Conservation (phyloP, 2,113 vertebrate genomes). For the Nycticebus coucang region DNA sequence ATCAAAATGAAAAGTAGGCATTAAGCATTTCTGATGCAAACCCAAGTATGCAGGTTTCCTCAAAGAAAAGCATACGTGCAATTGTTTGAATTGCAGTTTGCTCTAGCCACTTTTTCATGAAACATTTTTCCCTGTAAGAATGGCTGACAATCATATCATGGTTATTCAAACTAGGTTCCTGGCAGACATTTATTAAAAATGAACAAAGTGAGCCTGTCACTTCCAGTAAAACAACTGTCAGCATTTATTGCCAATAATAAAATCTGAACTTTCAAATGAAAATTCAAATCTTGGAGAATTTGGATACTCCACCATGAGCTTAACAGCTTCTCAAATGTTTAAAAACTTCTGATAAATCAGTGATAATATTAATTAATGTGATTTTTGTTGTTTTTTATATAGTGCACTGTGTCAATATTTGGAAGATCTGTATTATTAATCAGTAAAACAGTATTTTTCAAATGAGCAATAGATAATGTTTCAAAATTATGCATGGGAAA, state of each 20-base stretch:
- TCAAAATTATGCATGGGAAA: neutral
- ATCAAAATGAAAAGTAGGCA: neutral
- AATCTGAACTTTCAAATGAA: slow-evolving; percentile 30
- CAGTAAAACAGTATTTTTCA: neutral
- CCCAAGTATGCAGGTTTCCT: neutral
- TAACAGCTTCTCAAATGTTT: slow-evolving; percentile 4
- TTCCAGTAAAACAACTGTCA: slow-evolving; percentile 15
- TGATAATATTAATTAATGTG: neutral
- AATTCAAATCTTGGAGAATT: slow-evolving; percentile 9
- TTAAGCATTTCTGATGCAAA: neutral
- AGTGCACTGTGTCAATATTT: neutral
- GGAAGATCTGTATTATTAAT: neutral
- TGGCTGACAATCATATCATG: neutral
- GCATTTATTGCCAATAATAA: neutral
- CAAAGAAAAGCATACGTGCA: neutral
- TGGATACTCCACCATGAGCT: neutral
- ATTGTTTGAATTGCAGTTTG: neutral
- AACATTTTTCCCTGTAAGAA: slow-evolving; percentile 29
- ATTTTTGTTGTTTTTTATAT: neutral
- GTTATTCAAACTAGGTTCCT: neutral
- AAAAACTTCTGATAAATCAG: neutral
- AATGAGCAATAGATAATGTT: neutral
- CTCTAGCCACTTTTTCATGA: neutral
- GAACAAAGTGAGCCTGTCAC: neutral
- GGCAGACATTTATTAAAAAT: slow-evolving; percentile 24